phyloP scores from a whole-genome alignment of 2,797 vertebrate species.

The Pangasius macronema region DNA sequence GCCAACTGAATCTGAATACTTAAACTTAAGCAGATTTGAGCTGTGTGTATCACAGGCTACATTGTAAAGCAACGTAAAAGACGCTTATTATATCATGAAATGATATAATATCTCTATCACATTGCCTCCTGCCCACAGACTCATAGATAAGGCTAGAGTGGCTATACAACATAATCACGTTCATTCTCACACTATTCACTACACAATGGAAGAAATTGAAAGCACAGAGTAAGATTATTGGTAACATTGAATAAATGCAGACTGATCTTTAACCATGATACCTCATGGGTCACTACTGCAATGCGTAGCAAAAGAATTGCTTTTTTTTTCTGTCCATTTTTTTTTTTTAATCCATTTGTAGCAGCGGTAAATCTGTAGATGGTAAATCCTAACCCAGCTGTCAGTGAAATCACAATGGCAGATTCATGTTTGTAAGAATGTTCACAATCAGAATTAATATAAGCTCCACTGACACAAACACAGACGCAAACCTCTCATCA shows the following conservation, averaged over 20 bases:
- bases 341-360: neutral
- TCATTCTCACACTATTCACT: neutral
- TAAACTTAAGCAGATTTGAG: neutral
- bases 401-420: neutral
- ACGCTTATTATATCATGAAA: neutral
- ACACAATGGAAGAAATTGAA: neutral
- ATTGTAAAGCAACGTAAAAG: neutral
- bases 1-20: neutral
- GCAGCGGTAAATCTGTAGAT: neutral
- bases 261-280: neutral
- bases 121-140: neutral
- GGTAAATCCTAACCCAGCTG: neutral
- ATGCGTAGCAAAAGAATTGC: neutral
- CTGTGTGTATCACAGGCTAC: neutral
- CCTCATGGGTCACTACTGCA: neutral
- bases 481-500: conserved; percentile 22
- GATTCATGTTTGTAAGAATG: neutral
- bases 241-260: neutral
- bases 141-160: neutral
- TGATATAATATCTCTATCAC: neutral
- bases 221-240: neutral
- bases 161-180: neutral
- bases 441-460: conserved; percentile 27
- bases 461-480: conserved; percentile 13
- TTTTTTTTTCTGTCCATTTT: too few species aligned